A percentile compares a stretch with the other conserved stretches of the same genome.
Evolutionary conservation across 2,113 vertebrate genomes (phyloP).

Genomic region (Proterorhinus semilunaris): DNA sequence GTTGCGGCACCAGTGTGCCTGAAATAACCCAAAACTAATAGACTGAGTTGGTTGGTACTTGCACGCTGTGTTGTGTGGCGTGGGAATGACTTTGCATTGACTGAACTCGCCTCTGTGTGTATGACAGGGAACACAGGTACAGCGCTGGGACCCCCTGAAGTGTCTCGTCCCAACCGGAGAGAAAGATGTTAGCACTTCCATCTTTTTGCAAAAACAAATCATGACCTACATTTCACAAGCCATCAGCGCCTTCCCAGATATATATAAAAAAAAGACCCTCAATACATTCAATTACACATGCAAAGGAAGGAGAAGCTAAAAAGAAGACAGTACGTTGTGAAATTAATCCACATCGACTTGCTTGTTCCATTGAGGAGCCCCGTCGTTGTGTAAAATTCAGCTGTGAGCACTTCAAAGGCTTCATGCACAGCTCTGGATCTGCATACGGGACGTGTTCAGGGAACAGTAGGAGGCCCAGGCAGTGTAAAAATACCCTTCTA

Average conservation of each 20-base stretch:
- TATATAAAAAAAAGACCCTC: slow-evolving; percentile 22
- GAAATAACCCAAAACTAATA: slow-evolving; percentile 28
- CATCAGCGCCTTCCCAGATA: slow-evolving; percentile 36
- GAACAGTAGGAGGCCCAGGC: slow-evolving; percentile 42
- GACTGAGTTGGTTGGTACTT: slow-evolving; percentile 1
- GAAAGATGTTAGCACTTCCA: slow-evolving; percentile 58
- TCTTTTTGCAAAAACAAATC: slow-evolving; percentile 51
- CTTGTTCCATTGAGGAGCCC: slow-evolving; percentile 34
- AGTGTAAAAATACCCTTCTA: slow-evolving; percentile 51
- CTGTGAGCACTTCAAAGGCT: slow-evolving; percentile 71
- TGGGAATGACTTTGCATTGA: slow-evolving; percentile 11
- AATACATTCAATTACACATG: slow-evolving; percentile 51
- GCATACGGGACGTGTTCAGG: slow-evolving; percentile 66
- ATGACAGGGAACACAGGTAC: slow-evolving; percentile 33
- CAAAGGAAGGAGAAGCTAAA: slow-evolving; percentile 53
- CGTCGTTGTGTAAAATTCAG: slow-evolving; percentile 68
- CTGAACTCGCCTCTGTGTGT: slow-evolving; percentile 18
- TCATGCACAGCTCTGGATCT: slow-evolving; percentile 60
- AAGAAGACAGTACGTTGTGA: slow-evolving; percentile 60
- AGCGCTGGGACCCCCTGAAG: slow-evolving; percentile 50
- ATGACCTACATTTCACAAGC: slow-evolving; percentile 67
- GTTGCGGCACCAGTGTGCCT: slow-evolving; percentile 3
- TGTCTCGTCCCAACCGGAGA: slow-evolving; percentile 48
- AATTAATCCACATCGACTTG: slow-evolving; percentile 63
- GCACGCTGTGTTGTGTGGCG: slow-evolving; percentile 4